These are phyloP conservation scores for Paramuricea clavata DNA, from an alignment of 92 coral and sea anemone species.

Conservation along the genomic window DNA sequence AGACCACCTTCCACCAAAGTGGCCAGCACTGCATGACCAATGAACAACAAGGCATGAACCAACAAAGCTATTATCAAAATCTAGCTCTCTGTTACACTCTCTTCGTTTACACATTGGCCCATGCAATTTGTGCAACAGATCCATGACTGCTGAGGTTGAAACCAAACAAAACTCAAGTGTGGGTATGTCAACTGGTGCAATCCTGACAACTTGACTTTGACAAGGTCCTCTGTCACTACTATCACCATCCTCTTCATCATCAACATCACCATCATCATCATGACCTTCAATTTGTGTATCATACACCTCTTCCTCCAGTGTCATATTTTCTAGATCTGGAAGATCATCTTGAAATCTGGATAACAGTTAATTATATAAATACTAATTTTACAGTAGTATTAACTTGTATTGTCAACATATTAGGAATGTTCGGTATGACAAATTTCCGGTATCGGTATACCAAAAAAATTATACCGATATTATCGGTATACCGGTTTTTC, in stretches of 20 bases:
- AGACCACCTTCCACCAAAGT: too few species aligned
- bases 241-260: not conserved
- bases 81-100: not conserved
- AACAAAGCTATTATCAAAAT: slow-evolving; percentile 3
- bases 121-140: not conserved
- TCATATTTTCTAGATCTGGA: not conserved
- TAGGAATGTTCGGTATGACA: too few species aligned
- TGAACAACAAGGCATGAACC: not conserved
- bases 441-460: too few species aligned
- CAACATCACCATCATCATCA: not conserved
- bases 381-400: too few species aligned
- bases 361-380: too few species aligned
- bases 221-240: not conserved
- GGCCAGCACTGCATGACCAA: too few species aligned
- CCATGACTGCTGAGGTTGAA: not conserved
- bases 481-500: too few species aligned
- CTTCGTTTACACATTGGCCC: not conserved
- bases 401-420: too few species aligned
- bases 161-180: not conserved
- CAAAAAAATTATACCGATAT: too few species aligned
- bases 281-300: slow-evolving; percentile 1
- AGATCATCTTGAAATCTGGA: not conserved
- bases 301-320: slow-evolving; percentile 13
- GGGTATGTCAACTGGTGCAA: not conserved
- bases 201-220: not conserved